Percentiles rank a stretch among this genome's conserved stretches.
Conservation (phyloP, 2,797 vertebrate genomes). For the Aulostomus chinensis region DNA sequence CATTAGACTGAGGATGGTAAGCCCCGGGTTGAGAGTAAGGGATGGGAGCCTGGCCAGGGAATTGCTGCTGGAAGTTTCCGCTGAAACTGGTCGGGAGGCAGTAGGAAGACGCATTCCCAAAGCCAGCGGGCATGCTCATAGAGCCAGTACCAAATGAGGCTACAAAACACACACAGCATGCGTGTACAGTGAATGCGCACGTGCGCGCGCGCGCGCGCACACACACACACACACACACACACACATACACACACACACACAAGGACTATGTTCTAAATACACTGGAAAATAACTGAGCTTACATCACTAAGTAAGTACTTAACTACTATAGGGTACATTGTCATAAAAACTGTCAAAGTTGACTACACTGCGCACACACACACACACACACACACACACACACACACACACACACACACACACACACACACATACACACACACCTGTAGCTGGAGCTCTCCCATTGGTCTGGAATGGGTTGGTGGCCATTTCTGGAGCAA, state of each 20-base stretch:
- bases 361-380: too few species aligned
- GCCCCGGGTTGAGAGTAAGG: conserved; percentile 90
- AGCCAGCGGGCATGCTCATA: conserved; percentile 98
- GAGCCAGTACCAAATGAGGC: conserved; percentile 93
- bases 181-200: conserved; percentile 37
- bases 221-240: conserved; percentile 28
- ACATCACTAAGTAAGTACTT: conserved; percentile 43
- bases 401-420: conserved; percentile 47
- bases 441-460: conserved; percentile 83
- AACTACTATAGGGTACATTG: conserved; percentile 26
- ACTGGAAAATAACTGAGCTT: conserved; percentile 38
- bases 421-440: conserved; percentile 45
- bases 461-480: conserved; percentile 97
- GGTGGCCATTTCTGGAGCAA: conserved; percentile 90
- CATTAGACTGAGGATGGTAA: conserved; percentile 95
- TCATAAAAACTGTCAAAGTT: conserved; percentile 14
- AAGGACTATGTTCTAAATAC: conserved; percentile 44
- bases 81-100: conserved; percentile 98
- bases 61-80: conserved; percentile 93
- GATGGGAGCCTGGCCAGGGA: conserved; percentile 89
- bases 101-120: conserved; percentile 90
- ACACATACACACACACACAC: conserved; percentile 32
- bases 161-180: conserved; percentile 69
- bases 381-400: conserved; percentile 39
- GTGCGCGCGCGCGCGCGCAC: conserved; percentile 18